phyloP scores from a whole-genome alignment of 2,113 vertebrate genomes.

The Sorex araneus region DNA sequence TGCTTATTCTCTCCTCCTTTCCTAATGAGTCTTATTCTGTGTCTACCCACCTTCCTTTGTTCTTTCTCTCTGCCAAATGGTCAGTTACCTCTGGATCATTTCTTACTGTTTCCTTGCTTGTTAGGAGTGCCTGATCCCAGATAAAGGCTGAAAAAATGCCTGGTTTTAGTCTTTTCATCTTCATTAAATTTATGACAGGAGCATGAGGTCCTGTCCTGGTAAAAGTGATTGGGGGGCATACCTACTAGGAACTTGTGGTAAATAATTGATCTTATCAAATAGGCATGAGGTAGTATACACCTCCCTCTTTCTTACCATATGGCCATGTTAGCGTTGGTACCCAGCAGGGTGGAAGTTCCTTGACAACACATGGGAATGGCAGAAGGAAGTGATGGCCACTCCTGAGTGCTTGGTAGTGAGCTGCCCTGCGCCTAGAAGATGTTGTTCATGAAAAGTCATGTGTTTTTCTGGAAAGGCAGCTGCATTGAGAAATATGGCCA shows the following conservation, averaged over 20 bases:
- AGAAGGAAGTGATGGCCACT: not conserved
- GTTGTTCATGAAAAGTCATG: not conserved
- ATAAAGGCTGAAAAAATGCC: not conserved
- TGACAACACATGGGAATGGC: not conserved
- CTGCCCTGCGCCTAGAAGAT: not conserved
- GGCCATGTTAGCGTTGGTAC: not conserved
- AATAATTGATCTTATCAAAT: not conserved
- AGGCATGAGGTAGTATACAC: not conserved
- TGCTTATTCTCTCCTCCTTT: not conserved
- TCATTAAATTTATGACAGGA: no score
- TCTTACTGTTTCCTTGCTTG: not conserved
- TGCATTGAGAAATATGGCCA: not conserved
- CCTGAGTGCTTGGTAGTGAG: not conserved
- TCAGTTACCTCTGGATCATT: not conserved
- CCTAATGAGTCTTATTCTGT: not conserved
- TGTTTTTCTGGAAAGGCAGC: not conserved
- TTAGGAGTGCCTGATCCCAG: not conserved
- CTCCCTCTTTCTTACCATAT: not conserved
- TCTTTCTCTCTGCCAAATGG: not conserved
- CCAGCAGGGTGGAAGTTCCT: not conserved
- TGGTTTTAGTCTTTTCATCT: not conserved
- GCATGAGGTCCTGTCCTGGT: not conserved
- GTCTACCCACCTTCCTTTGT: rapidly evolving
- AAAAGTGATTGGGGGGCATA: not conserved
- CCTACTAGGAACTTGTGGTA: not conserved